Evolutionary conservation across 2,797 vertebrate genomes (phyloP).

Genomic region (Arvicola amphibius): DNA sequence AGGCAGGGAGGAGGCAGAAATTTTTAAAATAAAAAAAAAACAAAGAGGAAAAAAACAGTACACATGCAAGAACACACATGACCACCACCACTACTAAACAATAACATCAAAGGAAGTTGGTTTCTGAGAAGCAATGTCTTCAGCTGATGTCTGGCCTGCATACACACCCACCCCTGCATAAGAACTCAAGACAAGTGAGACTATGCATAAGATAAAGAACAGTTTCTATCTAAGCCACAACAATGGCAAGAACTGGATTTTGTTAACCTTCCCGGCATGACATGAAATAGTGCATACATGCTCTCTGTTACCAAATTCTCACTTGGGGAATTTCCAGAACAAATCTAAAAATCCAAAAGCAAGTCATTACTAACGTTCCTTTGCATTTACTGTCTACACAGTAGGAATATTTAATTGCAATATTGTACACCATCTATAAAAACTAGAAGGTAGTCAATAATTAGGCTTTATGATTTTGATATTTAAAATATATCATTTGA

Average conservation of each 20-base stretch:
- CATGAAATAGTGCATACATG: background rate
- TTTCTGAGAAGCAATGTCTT: background rate
- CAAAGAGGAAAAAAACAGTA: background rate
- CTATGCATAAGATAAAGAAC: background rate
- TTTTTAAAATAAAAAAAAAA: too few relatives aligned
- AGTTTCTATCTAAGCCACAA: background rate
- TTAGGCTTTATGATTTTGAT: background rate
- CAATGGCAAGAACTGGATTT: background rate
- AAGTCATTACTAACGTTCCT: background rate
- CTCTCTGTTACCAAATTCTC: background rate
- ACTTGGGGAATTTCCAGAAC: background rate
- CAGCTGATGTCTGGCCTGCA: background rate
- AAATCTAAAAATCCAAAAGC: background rate
- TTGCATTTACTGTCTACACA: background rate
- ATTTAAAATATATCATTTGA: constrained; percentile 27
- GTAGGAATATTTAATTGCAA: constrained; percentile 6
- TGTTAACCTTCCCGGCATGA: background rate
- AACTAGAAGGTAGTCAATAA: background rate
- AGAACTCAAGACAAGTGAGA: background rate
- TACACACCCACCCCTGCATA: background rate
- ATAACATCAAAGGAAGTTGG: background rate
- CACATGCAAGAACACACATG: background rate
- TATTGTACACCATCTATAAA: background rate
- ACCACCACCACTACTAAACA: too few relatives aligned
- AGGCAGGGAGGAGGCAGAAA: too few relatives aligned